Evolutionary conservation across 37 sponge, comb jelly and placozoan genomes (phyloP).

Genomic region (Amphimedon queenslandica): DNA sequence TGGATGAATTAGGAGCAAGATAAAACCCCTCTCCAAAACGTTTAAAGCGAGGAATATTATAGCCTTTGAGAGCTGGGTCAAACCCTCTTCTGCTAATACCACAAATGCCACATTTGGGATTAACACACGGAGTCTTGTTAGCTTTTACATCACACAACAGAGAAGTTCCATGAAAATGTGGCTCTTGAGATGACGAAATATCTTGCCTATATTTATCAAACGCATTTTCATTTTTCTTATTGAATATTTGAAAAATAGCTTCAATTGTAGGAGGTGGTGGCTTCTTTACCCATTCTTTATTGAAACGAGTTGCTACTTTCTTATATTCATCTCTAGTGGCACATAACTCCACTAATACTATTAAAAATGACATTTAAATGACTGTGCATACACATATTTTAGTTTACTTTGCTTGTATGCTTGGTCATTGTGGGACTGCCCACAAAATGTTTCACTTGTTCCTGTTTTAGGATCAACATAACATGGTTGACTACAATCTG

Average conservation of each 20-base stretch:
- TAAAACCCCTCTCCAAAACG: slow-evolving; percentile 81
- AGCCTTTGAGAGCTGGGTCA: slow-evolving; percentile 15
- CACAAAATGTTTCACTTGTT: slow-evolving; percentile 5
- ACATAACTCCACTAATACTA: not conserved
- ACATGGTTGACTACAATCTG: not conserved
- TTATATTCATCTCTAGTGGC: not conserved
- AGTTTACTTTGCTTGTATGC: not conserved
- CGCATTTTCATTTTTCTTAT: not conserved
- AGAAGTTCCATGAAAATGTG: slow-evolving; percentile 74
- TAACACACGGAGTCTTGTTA: slow-evolving; percentile 27
- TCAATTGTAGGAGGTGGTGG: not conserved
- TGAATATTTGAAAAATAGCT: slow-evolving; percentile 2
- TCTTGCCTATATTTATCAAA: not conserved
- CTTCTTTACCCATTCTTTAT: slow-evolving; percentile 16
- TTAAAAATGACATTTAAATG: not conserved
- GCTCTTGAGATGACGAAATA: slow-evolving; percentile 7
- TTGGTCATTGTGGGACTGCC: not conserved
- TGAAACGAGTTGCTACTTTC: not conserved
- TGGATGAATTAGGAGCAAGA: slow-evolving; percentile 74
- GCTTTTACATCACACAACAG: slow-evolving; percentile 49
- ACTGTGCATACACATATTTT: not conserved
- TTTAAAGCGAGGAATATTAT: slow-evolving; percentile 31
- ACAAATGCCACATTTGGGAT: slow-evolving; percentile 58
- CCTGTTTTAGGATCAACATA: not conserved
- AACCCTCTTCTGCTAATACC: slow-evolving; percentile 55